These are phyloP conservation scores for Dorcus hopei DNA, from an alignment of 2,888 invertebrate species.

Conservation along the genomic window DNA sequence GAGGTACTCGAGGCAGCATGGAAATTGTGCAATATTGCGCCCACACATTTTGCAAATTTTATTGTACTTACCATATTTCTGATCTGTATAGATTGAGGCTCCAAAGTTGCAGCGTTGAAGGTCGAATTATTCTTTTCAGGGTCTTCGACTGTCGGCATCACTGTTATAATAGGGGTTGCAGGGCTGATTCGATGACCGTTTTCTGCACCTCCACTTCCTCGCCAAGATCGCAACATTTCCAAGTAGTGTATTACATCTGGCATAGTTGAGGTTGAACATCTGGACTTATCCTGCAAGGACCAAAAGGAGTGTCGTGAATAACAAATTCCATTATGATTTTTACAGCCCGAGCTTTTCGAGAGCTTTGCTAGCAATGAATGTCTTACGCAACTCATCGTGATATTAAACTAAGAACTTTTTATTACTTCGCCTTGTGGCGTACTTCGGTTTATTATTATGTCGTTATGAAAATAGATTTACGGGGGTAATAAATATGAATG, in stretches of 20 bases:
- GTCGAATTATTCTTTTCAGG: slow-evolving; percentile 20
- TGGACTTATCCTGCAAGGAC: not conserved
- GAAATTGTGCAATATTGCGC: not conserved
- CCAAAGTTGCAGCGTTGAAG: not conserved
- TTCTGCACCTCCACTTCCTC: slow-evolving; percentile 8
- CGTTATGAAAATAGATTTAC: no score
- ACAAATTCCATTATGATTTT: not conserved
- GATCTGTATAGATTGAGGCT: not conserved
- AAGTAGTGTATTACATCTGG: slow-evolving; percentile 37
- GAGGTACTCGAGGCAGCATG: not conserved
- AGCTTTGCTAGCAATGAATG: no score
- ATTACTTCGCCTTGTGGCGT: no score
- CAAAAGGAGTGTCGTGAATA: not conserved
- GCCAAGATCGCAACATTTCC: slow-evolving; percentile 2
- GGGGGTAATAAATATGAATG: no score
- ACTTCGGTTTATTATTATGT: no score
- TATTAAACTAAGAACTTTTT: no score
- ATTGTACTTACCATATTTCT: slow-evolving; percentile 7
- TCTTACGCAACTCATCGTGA: no score
- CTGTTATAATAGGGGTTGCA: slow-evolving; percentile 44
- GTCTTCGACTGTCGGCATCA: slow-evolving; percentile 38
- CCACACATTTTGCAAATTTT: not conserved
- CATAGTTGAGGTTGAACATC: slow-evolving; percentile 23
- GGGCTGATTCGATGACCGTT: slow-evolving; percentile 19
- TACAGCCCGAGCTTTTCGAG: no score